Conservation (phyloP, 2,797 vertebrate genomes). For the Microcaecilia unicolor region DNA sequence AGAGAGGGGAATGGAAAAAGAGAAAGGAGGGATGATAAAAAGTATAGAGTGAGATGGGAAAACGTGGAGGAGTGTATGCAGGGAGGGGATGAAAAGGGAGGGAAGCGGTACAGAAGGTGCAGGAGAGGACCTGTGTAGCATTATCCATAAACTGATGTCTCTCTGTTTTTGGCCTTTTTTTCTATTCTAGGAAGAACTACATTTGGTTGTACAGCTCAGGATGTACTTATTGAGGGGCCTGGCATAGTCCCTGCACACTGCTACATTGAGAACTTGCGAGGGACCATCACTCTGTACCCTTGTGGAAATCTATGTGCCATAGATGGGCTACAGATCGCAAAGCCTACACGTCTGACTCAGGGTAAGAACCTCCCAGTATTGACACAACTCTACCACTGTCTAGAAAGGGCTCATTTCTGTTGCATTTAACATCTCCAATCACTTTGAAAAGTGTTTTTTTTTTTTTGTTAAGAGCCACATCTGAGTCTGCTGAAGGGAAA, state of each 20-base stretch:
- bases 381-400: no score
- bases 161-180: background rate
- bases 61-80: background rate
- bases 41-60: background rate
- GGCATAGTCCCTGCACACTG: constrained; percentile 80
- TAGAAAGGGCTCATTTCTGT: no score
- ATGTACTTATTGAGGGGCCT: constrained; percentile 74
- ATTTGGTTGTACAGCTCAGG: constrained; percentile 70
- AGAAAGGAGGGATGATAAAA: background rate
- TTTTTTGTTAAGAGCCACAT: constrained; percentile 25
- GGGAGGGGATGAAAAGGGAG: background rate
- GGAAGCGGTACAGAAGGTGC: background rate
- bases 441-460: no score
- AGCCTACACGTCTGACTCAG: constrained; percentile 78
- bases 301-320: constrained; percentile 77
- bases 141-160: fast-evolving
- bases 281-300: constrained; percentile 75
- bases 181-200: constrained; percentile 65
- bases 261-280: constrained; percentile 76
- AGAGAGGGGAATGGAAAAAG: background rate
- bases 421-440: no score
- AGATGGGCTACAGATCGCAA: constrained; percentile 62
- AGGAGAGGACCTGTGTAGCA: fast-evolving
- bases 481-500: constrained; percentile 14
- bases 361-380: constrained; percentile 65